These are phyloP conservation scores for Drosophila robusta DNA, from an alignment of 2,888 invertebrate species.

Conservation along the genomic window DNA sequence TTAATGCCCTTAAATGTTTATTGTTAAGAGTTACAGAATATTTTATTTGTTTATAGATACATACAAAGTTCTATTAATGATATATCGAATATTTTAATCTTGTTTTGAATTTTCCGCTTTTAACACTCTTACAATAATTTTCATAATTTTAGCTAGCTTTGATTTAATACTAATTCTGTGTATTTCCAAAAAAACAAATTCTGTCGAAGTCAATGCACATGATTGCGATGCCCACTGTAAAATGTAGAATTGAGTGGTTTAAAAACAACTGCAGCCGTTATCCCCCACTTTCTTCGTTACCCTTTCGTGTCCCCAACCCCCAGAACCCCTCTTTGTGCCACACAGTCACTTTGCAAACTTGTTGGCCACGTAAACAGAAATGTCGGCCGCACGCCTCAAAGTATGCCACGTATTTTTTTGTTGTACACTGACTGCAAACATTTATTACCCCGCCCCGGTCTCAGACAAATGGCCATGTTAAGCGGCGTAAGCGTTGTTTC, in stretches of 20 bases:
- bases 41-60: too few species aligned
- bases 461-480: conserved; percentile 64
- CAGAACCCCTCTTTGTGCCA: neutral
- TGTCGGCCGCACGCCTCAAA: conserved; percentile 50
- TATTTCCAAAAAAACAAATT: too few species aligned
- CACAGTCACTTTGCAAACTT: conserved; percentile 8
- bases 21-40: too few species aligned
- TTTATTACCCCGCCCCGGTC: conserved; percentile 52
- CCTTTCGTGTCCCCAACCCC: too few species aligned
- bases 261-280: neutral
- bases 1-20: too few species aligned
- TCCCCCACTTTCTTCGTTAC: neutral
- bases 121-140: too few species aligned
- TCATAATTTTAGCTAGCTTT: too few species aligned
- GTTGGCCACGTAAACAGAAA: conserved; percentile 67
- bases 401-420: conserved; percentile 61
- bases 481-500: conserved; percentile 51
- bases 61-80: too few species aligned
- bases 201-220: neutral
- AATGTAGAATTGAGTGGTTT: neutral
- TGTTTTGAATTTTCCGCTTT: too few species aligned
- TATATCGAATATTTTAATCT: too few species aligned
- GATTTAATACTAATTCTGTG: too few species aligned
- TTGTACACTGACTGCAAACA: conserved; percentile 46
- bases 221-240: neutral